phyloP scores from a whole-genome alignment of 2,113 vertebrate genomes.

The Protobothrops flavoviridis region DNA sequence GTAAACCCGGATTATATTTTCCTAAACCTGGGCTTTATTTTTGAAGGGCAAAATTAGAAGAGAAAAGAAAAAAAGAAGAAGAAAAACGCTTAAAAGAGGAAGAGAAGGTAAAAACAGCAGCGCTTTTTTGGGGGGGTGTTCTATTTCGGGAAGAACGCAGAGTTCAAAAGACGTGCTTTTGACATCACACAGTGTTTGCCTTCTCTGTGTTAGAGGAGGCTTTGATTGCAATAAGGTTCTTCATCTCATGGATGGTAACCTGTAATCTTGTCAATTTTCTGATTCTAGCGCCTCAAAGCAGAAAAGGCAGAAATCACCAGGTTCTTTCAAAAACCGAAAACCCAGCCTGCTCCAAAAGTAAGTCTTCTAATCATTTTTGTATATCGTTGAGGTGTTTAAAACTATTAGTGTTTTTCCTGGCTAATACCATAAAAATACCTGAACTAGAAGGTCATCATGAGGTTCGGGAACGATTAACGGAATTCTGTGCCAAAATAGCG shows the following conservation, averaged over 20 bases:
- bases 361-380: constrained; percentile 4
- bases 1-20: not conserved
- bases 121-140: not conserved
- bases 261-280: not conserved
- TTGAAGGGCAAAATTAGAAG: constrained; percentile 89
- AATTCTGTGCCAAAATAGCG: no score
- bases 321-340: constrained; percentile 94
- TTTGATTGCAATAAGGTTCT: not conserved
- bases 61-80: constrained; percentile 95
- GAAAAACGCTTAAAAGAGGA: constrained; percentile 94
- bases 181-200: not conserved
- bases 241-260: not conserved
- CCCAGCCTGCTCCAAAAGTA: constrained; percentile 90
- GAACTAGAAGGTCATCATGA: not conserved
- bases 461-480: no score
- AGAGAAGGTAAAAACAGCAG: constrained; percentile 78
- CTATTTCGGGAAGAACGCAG: no score
- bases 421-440: not conserved
- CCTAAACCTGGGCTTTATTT: constrained; percentile 8
- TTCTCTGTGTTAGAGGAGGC: not conserved
- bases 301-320: constrained; percentile 94
- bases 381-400: not conserved
- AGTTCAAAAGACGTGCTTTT: not conserved
- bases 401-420: not conserved
- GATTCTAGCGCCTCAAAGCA: constrained; percentile 86